A percentile compares a stretch with the other conserved stretches of the same genome.
Conservation (phyloP, 2,888 invertebrate genomes). For the Hypercompe scribonia region DNA sequence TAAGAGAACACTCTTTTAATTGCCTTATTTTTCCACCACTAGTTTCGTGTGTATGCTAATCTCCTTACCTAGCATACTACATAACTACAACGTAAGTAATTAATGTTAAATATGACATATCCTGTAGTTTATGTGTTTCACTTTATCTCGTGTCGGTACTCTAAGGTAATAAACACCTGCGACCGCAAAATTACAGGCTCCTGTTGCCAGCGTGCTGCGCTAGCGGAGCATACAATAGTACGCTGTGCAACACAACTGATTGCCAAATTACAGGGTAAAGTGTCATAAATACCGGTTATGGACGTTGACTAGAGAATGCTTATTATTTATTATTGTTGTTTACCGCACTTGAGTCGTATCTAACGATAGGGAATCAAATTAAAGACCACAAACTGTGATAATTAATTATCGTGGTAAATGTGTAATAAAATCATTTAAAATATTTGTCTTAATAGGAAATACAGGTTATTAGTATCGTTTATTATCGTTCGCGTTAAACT, state of each 20-base stretch:
- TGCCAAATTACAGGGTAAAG: constrained; percentile 83
- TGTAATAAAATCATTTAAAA: constrained; percentile 24
- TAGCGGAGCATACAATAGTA: constrained; percentile 66
- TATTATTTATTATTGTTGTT: constrained; percentile 66
- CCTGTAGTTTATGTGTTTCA: constrained; percentile 57
- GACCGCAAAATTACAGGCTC: constrained; percentile 82
- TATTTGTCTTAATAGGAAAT: constrained; percentile 33
- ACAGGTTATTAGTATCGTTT: constrained; percentile 23
- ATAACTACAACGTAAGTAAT: background rate
- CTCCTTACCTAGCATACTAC: background rate
- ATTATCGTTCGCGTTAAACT: constrained; percentile 22
- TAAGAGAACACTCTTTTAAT: background rate
- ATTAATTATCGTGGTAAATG: constrained; percentile 39
- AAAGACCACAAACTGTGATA: constrained; percentile 49
- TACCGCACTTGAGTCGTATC: constrained; percentile 58
- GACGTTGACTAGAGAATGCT: constrained; percentile 58
- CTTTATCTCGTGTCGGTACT: constrained; percentile 60
- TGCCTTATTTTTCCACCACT: background rate
- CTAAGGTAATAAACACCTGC: constrained; percentile 76
- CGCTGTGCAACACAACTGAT: constrained; percentile 67
- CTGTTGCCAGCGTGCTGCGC: constrained; percentile 70
- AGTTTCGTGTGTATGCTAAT: background rate
- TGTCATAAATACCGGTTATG: constrained; percentile 74
- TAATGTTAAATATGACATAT: constrained; percentile 41
- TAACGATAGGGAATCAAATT: constrained; percentile 47